phyloP scores from a whole-genome alignment of 1,140 invertebrate genomes.

The Amyelois transitella region DNA sequence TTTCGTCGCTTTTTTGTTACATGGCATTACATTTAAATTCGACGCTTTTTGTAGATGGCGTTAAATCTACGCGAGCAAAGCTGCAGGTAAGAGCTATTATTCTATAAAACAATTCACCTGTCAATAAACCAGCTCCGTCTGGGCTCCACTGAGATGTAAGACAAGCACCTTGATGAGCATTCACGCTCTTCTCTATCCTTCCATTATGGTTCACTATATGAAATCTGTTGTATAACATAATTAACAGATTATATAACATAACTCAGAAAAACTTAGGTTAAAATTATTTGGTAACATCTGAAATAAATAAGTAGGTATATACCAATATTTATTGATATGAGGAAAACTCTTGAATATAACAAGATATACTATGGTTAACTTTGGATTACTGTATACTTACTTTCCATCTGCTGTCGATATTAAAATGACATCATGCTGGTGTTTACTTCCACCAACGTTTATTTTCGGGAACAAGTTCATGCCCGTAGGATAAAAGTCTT shows the following conservation, averaged over 20 bases:
- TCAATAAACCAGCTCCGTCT: slow-evolving; percentile 93
- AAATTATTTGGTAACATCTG: too few relatives aligned
- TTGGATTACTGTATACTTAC: slow-evolving; percentile 62
- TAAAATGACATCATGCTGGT: slow-evolving; percentile 88
- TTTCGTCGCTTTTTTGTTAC: too few relatives aligned
- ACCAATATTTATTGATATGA: too few relatives aligned
- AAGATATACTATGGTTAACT: neutral
- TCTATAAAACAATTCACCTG: slow-evolving; percentile 71
- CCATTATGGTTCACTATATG: slow-evolving; percentile 92
- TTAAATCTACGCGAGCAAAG: too few relatives aligned
- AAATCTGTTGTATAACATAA: too few relatives aligned
- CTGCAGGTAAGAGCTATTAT: neutral
- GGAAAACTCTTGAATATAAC: neutral
- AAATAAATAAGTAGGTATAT: too few relatives aligned
- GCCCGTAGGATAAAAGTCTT: slow-evolving; percentile 90
- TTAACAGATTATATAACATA: too few relatives aligned
- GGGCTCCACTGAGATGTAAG: slow-evolving; percentile 91
- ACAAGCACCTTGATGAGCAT: slow-evolving; percentile 94
- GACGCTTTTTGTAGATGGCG: too few relatives aligned
- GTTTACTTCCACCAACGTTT: slow-evolving; percentile 75
- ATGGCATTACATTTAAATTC: too few relatives aligned
- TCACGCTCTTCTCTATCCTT: slow-evolving; percentile 92
- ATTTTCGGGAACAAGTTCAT: slow-evolving; percentile 86
- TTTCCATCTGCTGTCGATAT: slow-evolving; percentile 93
- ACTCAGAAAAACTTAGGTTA: too few relatives aligned